Evolutionary conservation across 2,113 vertebrate species (phyloP).

Genomic region (Datnioides undecimradiatus): DNA sequence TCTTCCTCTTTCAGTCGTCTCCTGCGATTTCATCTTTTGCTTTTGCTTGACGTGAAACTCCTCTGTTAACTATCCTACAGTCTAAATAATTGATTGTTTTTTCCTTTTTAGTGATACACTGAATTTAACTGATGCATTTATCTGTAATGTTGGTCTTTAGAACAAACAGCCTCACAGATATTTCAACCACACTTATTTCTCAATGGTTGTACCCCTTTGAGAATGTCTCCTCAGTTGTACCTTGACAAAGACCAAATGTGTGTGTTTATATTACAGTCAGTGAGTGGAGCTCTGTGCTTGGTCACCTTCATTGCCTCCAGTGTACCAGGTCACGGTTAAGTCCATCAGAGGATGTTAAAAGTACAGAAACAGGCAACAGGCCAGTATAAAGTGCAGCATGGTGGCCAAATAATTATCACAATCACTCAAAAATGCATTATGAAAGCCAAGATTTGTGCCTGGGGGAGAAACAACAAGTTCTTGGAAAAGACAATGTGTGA

Average conservation of each 20-base stretch:
- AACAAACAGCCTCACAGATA: neutral
- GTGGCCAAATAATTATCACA: conserved; percentile 6
- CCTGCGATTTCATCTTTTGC: neutral
- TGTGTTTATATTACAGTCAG: neutral
- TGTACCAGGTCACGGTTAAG: neutral
- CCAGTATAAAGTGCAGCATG: neutral
- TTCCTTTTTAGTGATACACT: neutral
- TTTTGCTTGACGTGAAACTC: conserved; percentile 10
- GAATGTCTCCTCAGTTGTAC: neutral
- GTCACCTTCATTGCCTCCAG: neutral
- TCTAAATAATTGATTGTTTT: neutral
- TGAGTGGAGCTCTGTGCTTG: neutral
- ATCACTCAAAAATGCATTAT: conserved; percentile 9
- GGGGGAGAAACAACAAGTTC: conserved; percentile 21
- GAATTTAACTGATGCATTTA: conserved; percentile 1
- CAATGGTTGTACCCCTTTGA: neutral
- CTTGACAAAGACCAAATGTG: neutral
- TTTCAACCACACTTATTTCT: neutral
- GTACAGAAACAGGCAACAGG: neutral
- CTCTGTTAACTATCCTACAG: neutral
- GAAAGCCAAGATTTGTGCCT: neutral
- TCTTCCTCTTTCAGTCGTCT: neutral
- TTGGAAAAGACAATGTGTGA: conserved; percentile 43
- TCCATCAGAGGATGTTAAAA: neutral
- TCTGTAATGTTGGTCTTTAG: conserved; percentile 1